Evolutionary conservation across 1,140 invertebrate genomes (phyloP), one percentile per base, ranked within the genome.

Genomic region (Brachystomella parvula): DNA sequence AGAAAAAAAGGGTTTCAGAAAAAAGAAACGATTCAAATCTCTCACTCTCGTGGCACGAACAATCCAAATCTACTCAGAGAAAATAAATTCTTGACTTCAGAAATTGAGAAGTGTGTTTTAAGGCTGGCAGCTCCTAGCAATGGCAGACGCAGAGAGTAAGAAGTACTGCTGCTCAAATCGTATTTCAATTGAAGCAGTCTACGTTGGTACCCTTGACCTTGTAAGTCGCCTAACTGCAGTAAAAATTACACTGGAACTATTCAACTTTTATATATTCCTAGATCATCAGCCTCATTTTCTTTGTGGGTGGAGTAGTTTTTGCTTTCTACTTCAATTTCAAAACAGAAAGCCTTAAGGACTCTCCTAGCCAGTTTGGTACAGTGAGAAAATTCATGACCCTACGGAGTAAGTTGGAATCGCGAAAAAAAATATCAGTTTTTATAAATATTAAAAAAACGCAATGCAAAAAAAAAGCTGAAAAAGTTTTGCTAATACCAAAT

Each of bases 121-220:
- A n/a, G n/a, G n/a, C n/a, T n/a, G n/a, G n/a, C n/a, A n/a, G n/a
- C n/a, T n/a, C n/a, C n/a, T n/a, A n/a, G n/a, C n/a, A n/a, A 60
- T 60, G 58, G 30, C 30, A 9, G n/a, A n/a, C n/a, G n/a, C n/a
- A n/a, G 58, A 60, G 31, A 32, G 24, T 26, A 60, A 35, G 29
- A 60, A 60, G 30, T 60, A 60, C 24, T 60, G 58, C 30, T 60
- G 58, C 30, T 29, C 58, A 9, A 60, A 60, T 26, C 3, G 29
- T 9, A 19, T 32, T 9, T 29, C 30, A 26, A 9, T 60, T 29
- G 58, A 60, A 60, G 58, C 58, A 19, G 29, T 60, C 19, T 15
- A 30, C 30, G 21, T 12, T 35, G 29, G 9, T 12, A 60, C 33
- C 9, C 33, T 60, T 3, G 58, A 60, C 3, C 29, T 35, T 6